Base-by-base conservation (phyloP, 2,797 vertebrate species). In the Hybognathus amarus region DNA sequence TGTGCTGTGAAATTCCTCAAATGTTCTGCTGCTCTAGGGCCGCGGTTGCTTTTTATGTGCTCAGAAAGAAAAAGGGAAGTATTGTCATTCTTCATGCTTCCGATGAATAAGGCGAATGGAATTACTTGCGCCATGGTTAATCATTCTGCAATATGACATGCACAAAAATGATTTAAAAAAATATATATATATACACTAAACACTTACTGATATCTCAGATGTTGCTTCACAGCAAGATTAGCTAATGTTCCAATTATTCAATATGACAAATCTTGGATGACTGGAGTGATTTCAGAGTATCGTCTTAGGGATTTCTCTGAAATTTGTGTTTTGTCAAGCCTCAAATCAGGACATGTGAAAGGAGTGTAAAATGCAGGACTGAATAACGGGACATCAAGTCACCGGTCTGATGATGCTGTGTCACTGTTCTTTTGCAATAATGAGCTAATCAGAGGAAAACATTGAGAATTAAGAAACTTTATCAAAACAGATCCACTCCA, bases 61-160 rank as follows among this genome's bases (percentile, higher is more conserved):
- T 18, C 27, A 50, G 40, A n/a, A 69, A 50, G 40, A n/a, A 69
- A 74, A 77, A 24, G 71, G 86, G 84, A 87, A 88, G 87, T 78
- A 56, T 80, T 61, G 42, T 63, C 74, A 27, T 22, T 38, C 24
- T 67, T 69, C 27, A 63, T 71, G 4, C 33, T 10, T 56, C 63
- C 38, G 75, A 56, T 79, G 79, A 85, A 76, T 70, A 77, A 79
- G 56, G 33, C 8, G 7, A 12, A 59, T 67, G 87, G 85, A 88
- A 88, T 59, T 70, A 56, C 30, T 77, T 86, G 33, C 82, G 50
- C 45, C 33, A 75, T 67, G 15, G 24, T 82, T 76, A 83, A 59
- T 83, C 80, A 83, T 13, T 67, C 38, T 38, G 45, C 22, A 27
- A 15, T 30, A 36, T 64, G 61, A 74, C 80, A 30, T 66, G 10